Evolutionary conservation across 2,113 vertebrate species (phyloP).

Genomic region (Gasterosteus aculeatus): DNA sequence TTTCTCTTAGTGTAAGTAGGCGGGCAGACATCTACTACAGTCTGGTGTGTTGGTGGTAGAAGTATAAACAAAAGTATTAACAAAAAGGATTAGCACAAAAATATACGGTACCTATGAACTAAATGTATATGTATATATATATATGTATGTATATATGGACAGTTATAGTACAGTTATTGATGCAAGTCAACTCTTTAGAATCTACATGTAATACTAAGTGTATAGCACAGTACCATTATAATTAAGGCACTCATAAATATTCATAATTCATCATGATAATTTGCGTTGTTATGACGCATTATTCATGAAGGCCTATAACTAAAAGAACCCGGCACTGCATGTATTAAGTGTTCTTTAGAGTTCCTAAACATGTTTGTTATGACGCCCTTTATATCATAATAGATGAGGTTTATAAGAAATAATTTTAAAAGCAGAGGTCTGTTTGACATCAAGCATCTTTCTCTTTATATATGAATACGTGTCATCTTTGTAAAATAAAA

Average conservation of each 20-base stretch:
- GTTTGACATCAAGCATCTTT: background rate
- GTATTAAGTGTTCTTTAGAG: background rate
- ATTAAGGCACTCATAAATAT: background rate
- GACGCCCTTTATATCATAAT: background rate
- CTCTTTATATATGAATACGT: background rate
- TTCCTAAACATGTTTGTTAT: background rate
- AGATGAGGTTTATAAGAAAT: background rate
- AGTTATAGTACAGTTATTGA: background rate
- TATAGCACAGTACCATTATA: too few species aligned
- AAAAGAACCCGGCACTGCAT: background rate
- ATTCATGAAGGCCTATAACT: background rate
- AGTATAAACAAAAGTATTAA: background rate
- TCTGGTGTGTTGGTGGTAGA: background rate
- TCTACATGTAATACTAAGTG: too few species aligned
- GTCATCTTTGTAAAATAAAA: background rate
- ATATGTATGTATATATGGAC: background rate
- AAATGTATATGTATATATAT: background rate
- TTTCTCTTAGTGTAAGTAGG: constrained; percentile 21
- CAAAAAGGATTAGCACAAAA: background rate
- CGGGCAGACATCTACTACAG: background rate
- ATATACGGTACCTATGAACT: background rate
- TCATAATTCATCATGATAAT: background rate
- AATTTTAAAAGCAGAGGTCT: background rate
- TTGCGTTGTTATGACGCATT: background rate
- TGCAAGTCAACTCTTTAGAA: background rate